A percentile compares a stretch with the other conserved stretches of the same genome.
These are phyloP conservation scores for Aradophagus sp. DNA, from an alignment of 1,140 invertebrate genomes.

Conservation along the genomic window DNA sequence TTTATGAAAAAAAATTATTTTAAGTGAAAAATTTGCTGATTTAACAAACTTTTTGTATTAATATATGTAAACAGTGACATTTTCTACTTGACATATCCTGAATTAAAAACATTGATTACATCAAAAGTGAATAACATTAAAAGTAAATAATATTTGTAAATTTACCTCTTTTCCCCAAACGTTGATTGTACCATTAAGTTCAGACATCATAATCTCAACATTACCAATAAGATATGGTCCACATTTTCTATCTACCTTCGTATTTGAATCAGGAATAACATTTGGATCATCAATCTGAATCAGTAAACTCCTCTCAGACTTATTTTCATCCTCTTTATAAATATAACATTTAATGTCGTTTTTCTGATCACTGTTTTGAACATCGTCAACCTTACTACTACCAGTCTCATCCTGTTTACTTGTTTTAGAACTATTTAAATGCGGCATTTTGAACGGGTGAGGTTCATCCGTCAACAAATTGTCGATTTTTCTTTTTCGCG, in stretches of 20 bases:
- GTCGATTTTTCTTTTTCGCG: conserved; percentile 68
- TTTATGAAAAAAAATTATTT: too few species aligned
- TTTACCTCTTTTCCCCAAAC: conserved; percentile 72
- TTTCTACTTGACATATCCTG: too few species aligned
- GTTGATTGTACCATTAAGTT: conserved; percentile 71
- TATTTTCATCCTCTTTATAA: conserved; percentile 67
- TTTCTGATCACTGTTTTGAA: conserved; percentile 35
- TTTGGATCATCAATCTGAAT: conserved; percentile 66
- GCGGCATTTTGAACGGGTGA: conserved; percentile 65
- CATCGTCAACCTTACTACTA: conserved; percentile 22
- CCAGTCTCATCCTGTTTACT: conserved; percentile 27
- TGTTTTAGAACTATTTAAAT: conserved; percentile 13
- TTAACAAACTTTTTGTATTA: too few species aligned
- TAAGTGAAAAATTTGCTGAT: too few species aligned
- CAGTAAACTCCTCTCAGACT: conserved; percentile 67
- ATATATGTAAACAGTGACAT: too few species aligned
- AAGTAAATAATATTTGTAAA: too few species aligned
- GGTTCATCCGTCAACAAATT: conserved; percentile 33
- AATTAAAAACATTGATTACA: too few species aligned
- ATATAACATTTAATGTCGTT: conserved; percentile 67
- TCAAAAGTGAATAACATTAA: too few species aligned
- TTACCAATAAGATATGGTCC: conserved; percentile 72
- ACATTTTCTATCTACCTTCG: conserved; percentile 62
- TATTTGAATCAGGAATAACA: conserved; percentile 32
- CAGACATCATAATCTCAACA: conserved; percentile 71